phyloP scores from a whole-genome alignment of 1,140 invertebrate species.

The Hyposmocoma kahamanoa region DNA sequence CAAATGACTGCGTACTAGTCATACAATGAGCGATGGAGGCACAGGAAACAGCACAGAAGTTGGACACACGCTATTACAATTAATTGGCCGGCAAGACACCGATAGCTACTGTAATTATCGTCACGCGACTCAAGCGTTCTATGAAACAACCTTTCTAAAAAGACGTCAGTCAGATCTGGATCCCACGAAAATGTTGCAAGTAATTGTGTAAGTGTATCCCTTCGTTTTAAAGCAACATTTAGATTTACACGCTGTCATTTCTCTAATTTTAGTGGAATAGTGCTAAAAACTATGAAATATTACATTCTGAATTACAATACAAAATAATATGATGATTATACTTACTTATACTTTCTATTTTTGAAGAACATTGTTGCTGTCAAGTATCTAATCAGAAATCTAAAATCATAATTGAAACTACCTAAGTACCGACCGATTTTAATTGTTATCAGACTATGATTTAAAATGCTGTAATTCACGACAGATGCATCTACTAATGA shows the following conservation, averaged over 20 bases:
- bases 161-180: conserved; percentile 11
- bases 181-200: conserved; percentile 16
- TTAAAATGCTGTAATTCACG: no score
- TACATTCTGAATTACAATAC: no score
- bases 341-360: no score
- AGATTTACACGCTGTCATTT: background rate
- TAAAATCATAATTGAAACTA: no score
- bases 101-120: conserved; percentile 47
- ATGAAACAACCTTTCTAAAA: conserved; percentile 17
- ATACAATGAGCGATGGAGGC: conserved; percentile 28
- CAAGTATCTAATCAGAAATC: no score
- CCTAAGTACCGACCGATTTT: no score
- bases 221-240: background rate
- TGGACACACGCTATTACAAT: conserved; percentile 47
- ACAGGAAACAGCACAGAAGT: conserved; percentile 41
- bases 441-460: no score
- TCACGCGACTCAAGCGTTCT: conserved; percentile 37
- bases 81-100: conserved; percentile 43
- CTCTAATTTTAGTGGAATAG: background rate
- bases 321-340: no score
- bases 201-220: background rate
- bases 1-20: conserved; percentile 4
- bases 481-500: no score
- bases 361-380: no score
- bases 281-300: no score